Evolutionary conservation across 2,888 invertebrate species (phyloP), one percentile per base, ranked within the genome.

Genomic region (Sericinus montela): DNA sequence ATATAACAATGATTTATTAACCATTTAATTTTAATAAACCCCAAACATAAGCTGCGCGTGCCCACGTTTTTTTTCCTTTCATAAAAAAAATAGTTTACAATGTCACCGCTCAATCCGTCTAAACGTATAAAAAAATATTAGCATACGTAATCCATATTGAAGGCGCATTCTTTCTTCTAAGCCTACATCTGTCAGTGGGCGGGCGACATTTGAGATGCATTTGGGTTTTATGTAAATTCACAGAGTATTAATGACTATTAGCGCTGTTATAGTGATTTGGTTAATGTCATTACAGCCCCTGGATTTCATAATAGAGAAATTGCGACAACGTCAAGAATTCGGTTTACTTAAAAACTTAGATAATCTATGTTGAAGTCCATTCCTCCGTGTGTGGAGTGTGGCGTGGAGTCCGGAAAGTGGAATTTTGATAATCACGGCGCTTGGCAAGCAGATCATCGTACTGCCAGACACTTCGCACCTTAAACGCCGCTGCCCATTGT

Each of bases 101-200:
- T 60, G 62, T 65, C 63, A 59, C 60, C 58, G 51, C 49, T 50
- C 50, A 55, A 53, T 51, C 57, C 51, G 56, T 43, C 60, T 41
- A 59, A n/a, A 50, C 67, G 67, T 59, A 62, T 66, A 72, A 70
- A 68, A 72, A 59, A 58, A 58, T 61, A 82, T 87, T 85, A 72
- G 75, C 85, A 87, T 85, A 82, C 63, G 62, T 67, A 72, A 71
- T 58, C 61, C 64, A 72, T 77, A 76, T 70, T 69, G 74, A 65
- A 69, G 60, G 53, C 58, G 58, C 62, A 62, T 63, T 41, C 41
- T 50, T 50, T 45, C 50, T 45, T 50, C 19, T 63, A 66, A 66
- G 65, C 62, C 58, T 71, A 67, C 81, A 81, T 81, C 76, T 85
- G 83, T 67, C 75, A 55, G 68, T 79, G 76, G 81, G 82, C 84